phyloP scores from a whole-genome alignment of 2,888 invertebrate species.

The Oscheius sp. region DNA sequence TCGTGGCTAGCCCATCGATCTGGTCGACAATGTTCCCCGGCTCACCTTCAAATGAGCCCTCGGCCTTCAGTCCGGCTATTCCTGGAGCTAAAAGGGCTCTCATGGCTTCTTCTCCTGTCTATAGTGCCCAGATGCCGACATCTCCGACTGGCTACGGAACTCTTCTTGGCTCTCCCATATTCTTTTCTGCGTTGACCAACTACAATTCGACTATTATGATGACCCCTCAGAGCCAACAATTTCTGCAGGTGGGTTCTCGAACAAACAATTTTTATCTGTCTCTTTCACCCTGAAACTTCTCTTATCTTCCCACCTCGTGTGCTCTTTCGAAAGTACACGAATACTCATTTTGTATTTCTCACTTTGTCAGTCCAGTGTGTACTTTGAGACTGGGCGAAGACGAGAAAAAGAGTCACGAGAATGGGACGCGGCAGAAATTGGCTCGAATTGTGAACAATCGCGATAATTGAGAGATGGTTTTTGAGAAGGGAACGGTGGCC shows the following conservation, averaged over 20 bases:
- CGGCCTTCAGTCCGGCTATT: slow-evolving; percentile 18
- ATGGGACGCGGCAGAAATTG: too few species aligned
- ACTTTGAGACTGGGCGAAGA: too few species aligned
- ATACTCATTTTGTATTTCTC: too few species aligned
- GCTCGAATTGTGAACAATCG: too few species aligned
- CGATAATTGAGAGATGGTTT: too few species aligned
- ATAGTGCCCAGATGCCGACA: not conserved
- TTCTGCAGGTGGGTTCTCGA: slow-evolving; percentile 5
- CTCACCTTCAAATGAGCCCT: slow-evolving; percentile 19
- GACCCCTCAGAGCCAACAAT: not conserved
- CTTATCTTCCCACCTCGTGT: too few species aligned
- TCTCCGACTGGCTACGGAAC: not conserved
- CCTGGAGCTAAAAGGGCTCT: not conserved
- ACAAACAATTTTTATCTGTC: not conserved
- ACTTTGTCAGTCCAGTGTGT: too few species aligned
- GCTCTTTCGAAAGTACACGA: too few species aligned
- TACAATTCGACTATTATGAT: not conserved
- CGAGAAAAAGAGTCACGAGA: too few species aligned
- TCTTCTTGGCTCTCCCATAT: not conserved
- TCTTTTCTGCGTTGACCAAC: not conserved
- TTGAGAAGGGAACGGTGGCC: too few species aligned
- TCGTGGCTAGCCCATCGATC: not conserved
- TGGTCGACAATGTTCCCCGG: slow-evolving; percentile 8
- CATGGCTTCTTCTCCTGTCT: not conserved
- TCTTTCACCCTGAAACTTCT: too few species aligned